Evolutionary conservation across 2,113 vertebrate genomes (phyloP).

Genomic region (Ellobius talpinus): DNA sequence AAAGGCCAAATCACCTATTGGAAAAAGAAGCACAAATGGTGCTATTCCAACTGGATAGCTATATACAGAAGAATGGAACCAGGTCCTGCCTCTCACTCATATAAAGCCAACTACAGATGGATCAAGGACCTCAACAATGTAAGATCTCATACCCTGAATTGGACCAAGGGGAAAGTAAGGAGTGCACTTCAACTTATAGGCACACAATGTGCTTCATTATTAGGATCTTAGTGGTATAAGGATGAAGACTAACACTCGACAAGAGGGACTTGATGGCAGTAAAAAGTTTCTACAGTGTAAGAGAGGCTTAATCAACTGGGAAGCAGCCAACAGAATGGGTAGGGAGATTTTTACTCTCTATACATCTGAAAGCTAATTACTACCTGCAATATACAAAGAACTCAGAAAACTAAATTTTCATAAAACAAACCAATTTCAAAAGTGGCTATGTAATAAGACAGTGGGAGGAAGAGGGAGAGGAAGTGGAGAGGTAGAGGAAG

Average conservation of each 20-base stretch:
- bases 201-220: background rate
- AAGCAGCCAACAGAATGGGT: background rate
- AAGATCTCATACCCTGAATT: background rate
- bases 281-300: background rate
- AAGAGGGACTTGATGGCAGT: background rate
- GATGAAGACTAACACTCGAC: background rate
- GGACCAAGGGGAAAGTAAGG: background rate
- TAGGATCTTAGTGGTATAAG: background rate
- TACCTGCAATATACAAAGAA: background rate
- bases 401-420: background rate
- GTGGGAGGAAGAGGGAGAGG: background rate
- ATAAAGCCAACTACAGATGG: background rate
- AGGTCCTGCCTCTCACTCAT: background rate
- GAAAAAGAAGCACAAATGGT: background rate
- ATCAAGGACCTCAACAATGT: background rate
- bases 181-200: background rate
- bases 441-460: background rate
- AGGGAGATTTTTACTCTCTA: background rate
- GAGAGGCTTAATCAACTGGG: background rate
- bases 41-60: background rate
- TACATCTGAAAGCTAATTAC: background rate
- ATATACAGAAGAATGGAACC: background rate
- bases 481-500: rapidly evolving
- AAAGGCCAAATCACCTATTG: background rate
- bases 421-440: background rate